Conservation (phyloP, 2,888 invertebrate genomes). For the Sminthurinus aureus region DNA sequence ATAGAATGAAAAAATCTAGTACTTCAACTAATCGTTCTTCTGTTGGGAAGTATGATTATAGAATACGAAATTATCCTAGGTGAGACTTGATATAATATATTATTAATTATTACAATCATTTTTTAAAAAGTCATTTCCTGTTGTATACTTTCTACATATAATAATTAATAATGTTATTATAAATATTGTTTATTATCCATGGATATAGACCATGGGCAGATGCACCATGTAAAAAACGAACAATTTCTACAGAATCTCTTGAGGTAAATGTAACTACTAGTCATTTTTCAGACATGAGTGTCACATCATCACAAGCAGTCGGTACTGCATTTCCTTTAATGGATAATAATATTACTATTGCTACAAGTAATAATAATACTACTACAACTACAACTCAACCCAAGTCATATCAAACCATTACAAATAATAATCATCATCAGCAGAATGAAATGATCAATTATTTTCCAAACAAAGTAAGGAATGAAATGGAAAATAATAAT, state of each 20-base stretch:
- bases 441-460: not conserved
- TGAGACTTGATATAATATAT: too few relatives aligned
- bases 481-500: not conserved
- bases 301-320: not conserved
- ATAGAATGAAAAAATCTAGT: not conserved
- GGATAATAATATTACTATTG: not conserved
- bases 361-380: not conserved
- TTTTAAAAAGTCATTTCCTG: too few relatives aligned
- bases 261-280: conserved; percentile 30
- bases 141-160: too few relatives aligned
- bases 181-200: too few relatives aligned
- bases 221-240: conserved; percentile 1
- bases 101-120: too few relatives aligned
- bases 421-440: not conserved
- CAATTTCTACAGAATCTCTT: conserved; percentile 25
- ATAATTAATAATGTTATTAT: too few relatives aligned
- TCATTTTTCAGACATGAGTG: conserved; percentile 25
- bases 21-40: not conserved
- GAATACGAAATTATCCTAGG: conserved; percentile 23
- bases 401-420: not conserved
- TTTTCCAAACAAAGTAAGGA: not conserved
- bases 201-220: conserved; percentile 28
- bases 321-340: not conserved
- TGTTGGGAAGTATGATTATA: conserved; percentile 14
- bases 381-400: not conserved